These are phyloP conservation scores for Empis stercorea DNA, from an alignment of 2,888 invertebrate genomes.

Conservation along the genomic window DNA sequence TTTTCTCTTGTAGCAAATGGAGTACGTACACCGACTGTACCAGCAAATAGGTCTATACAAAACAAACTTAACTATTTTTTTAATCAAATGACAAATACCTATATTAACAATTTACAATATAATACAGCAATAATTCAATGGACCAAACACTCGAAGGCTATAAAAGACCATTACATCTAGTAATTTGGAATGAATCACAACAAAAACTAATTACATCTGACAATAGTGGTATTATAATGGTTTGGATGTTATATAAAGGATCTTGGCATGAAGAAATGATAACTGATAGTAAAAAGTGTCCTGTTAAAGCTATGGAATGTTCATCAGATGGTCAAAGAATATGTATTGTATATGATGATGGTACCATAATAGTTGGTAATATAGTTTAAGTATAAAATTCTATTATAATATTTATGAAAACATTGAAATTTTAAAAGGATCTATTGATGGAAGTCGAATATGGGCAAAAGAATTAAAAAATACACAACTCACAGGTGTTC, in stretches of 20 bases:
- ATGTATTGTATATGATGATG: slow-evolving; percentile 98
- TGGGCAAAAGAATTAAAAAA: slow-evolving; percentile 97
- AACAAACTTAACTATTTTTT: no score
- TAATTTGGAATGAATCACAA: slow-evolving; percentile 94
- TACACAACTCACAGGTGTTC: slow-evolving; percentile 66
- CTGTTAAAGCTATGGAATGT: slow-evolving; percentile 97
- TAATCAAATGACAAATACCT: no score
- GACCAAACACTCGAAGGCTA: slow-evolving; percentile 95
- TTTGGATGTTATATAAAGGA: slow-evolving; percentile 97
- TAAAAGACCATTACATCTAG: slow-evolving; percentile 74
- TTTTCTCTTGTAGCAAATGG: slow-evolving; percentile 22
- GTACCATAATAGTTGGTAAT: slow-evolving; percentile 38
- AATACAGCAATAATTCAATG: slow-evolving; percentile 77
- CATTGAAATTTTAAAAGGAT: slow-evolving; percentile 45
- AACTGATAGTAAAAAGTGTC: slow-evolving; percentile 95
- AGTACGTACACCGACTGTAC: slow-evolving; percentile 34
- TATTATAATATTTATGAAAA: no score
- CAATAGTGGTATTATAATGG: slow-evolving; percentile 92
- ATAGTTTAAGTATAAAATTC: background rate
- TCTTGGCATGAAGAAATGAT: slow-evolving; percentile 99
- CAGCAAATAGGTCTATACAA: slow-evolving; percentile 28
- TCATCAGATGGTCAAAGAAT: slow-evolving; percentile 93
- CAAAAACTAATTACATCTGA: slow-evolving; percentile 96
- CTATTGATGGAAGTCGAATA: slow-evolving; percentile 93
- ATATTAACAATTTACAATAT: no score